A percentile compares a stretch with the other conserved stretches of the same genome.
These are phyloP conservation scores for Chiloscyllium plagiosum DNA, from an alignment of 2,113 vertebrate genomes.

Conservation along the genomic window DNA sequence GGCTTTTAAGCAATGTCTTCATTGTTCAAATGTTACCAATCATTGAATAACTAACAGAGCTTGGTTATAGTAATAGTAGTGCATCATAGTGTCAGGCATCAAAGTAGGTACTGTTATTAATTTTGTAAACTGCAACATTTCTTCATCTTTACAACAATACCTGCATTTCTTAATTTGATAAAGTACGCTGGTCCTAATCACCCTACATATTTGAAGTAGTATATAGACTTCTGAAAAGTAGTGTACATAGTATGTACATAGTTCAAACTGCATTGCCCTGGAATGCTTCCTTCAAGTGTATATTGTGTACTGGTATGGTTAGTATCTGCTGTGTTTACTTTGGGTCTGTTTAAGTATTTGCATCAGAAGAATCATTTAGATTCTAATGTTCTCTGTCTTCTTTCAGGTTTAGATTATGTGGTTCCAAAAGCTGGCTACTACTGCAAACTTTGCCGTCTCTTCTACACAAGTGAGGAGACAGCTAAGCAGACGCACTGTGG, in stretches of 20 bases:
- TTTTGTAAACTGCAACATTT: neutral
- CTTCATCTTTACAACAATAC: neutral
- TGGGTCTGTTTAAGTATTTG: neutral
- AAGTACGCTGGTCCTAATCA: neutral
- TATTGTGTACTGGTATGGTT: neutral
- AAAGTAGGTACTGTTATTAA: neutral
- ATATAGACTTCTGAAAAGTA: neutral
- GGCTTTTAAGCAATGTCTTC: neutral
- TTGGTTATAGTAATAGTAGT: neutral
- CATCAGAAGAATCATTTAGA: neutral
- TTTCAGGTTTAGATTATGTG: conserved; percentile 87
- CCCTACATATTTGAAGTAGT: neutral
- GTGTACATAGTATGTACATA: neutral
- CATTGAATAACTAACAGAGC: neutral
- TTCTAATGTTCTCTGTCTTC: neutral
- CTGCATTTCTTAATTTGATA: neutral
- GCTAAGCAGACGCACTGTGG: conserved; percentile 94
- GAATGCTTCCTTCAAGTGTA: neutral
- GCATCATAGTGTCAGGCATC: neutral
- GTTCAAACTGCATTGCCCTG: neutral
- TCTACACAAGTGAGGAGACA: conserved; percentile 91
- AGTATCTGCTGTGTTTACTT: neutral
- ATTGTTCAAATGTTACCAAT: neutral
- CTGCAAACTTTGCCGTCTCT: conserved; percentile 93
- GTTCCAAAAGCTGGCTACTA: conserved; percentile 92